Percentiles rank a stretch among this genome's conserved stretches.
Conservation (phyloP, 1,140 invertebrate genomes). For the Drosophila sucinea region DNA sequence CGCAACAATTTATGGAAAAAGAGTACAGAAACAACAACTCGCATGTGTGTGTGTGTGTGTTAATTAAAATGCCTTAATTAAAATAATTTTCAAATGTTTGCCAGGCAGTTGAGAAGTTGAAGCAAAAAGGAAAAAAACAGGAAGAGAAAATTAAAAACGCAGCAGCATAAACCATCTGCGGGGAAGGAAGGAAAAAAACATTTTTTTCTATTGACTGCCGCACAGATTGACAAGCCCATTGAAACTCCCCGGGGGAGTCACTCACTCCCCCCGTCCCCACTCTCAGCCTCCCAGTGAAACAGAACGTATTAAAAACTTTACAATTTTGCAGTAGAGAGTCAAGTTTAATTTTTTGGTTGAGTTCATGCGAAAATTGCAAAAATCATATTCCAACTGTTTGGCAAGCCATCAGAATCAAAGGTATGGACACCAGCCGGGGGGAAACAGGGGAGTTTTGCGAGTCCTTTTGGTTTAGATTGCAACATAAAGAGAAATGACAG, state of each 20-base stretch:
- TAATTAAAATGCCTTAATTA: slow-evolving; percentile 79
- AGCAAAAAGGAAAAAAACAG: slow-evolving; percentile 12
- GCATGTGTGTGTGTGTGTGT: slow-evolving; percentile 50
- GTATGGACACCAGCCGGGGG: slow-evolving; percentile 41
- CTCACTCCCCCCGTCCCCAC: neutral
- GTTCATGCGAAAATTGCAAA: slow-evolving; percentile 80
- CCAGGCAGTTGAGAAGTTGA: slow-evolving; percentile 41
- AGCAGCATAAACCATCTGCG: slow-evolving; percentile 13
- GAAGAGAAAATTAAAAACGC: slow-evolving; percentile 30
- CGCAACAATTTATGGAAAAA: slow-evolving; percentile 65
- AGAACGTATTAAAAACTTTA: slow-evolving; percentile 79
- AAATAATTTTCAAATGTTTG: slow-evolving; percentile 72
- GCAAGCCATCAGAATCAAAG: slow-evolving; percentile 78
- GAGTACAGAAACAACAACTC: slow-evolving; percentile 21
- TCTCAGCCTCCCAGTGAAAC: slow-evolving; percentile 16
- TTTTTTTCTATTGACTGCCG: slow-evolving; percentile 64
- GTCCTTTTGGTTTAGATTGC: slow-evolving; percentile 40
- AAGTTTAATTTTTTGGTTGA: slow-evolving; percentile 81
- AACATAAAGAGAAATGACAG: slow-evolving; percentile 50
- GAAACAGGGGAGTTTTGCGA: slow-evolving; percentile 12
- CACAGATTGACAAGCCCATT: slow-evolving; percentile 63
- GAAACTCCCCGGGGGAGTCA: slow-evolving; percentile 2
- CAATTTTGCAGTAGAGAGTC: slow-evolving; percentile 76
- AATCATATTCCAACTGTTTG: slow-evolving; percentile 81
- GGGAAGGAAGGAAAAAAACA: slow-evolving; percentile 20